Conservation (phyloP, 2,888 invertebrate species). For the Ceraclea dissimilis region DNA sequence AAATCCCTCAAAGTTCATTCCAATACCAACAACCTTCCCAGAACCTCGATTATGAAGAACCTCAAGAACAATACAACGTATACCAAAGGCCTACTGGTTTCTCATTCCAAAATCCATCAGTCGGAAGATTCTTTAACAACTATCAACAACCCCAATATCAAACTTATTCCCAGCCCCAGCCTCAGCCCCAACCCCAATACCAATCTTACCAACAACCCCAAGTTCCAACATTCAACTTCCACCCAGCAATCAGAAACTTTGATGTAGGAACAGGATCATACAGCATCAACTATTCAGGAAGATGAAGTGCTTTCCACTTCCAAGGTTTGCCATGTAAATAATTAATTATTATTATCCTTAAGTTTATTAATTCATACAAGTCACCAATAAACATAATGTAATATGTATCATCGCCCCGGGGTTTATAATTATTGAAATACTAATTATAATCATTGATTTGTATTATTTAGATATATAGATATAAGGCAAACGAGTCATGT, state of each 20-base stretch:
- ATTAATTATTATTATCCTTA: slow-evolving; percentile 6
- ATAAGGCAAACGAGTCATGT: slow-evolving; percentile 14
- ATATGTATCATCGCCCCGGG: slow-evolving; percentile 7
- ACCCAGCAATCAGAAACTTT: slow-evolving; percentile 63
- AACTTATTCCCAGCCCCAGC: slow-evolving; percentile 31
- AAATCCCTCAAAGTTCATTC: slow-evolving; percentile 8
- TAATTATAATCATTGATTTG: slow-evolving; percentile 13
- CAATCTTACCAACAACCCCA: slow-evolving; percentile 26
- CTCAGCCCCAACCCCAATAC: slow-evolving; percentile 31
- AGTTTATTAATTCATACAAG: slow-evolving; percentile 8
- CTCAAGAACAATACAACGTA: slow-evolving; percentile 13
- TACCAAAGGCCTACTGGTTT: slow-evolving; percentile 18
- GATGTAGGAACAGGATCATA: slow-evolving; percentile 71
- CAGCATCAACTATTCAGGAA: slow-evolving; percentile 41
- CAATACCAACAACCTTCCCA: slow-evolving; percentile 38
- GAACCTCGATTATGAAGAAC: slow-evolving; percentile 18
- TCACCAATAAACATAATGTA: too few species aligned
- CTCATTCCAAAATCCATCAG: slow-evolving; percentile 13
- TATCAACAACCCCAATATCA: slow-evolving; percentile 28
- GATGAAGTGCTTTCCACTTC: slow-evolving; percentile 12
- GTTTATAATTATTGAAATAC: slow-evolving; percentile 7
- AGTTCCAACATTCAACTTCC: slow-evolving; percentile 47
- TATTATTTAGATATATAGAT: slow-evolving; percentile 13
- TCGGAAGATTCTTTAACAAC: slow-evolving; percentile 22
- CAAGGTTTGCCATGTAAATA: slow-evolving; percentile 19